Percentiles rank a stretch among this genome's conserved stretches.
Evolutionary conservation across 2,888 invertebrate genomes (phyloP).

Genomic region (Ennomos erosarius): DNA sequence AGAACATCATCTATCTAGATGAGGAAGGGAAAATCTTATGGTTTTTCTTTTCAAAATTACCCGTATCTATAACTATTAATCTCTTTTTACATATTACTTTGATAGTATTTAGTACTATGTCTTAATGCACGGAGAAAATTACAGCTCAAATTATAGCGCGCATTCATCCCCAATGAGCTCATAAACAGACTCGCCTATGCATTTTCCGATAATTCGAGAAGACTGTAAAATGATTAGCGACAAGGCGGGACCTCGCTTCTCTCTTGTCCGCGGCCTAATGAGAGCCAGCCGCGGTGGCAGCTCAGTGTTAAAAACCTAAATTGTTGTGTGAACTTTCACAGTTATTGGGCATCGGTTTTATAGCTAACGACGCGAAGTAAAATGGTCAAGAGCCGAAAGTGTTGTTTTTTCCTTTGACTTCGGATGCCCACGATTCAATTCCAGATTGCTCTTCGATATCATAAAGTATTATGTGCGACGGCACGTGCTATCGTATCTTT

Average conservation of each 20-base stretch:
- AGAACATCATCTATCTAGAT: too few relatives aligned
- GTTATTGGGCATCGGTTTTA: conserved; percentile 72
- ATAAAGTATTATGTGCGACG: conserved; percentile 59
- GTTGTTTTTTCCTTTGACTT: conserved; percentile 53
- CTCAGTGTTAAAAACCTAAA: conserved; percentile 80
- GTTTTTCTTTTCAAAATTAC: too few relatives aligned
- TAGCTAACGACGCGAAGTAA: conserved; percentile 55
- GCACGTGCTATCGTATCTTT: conserved; percentile 65
- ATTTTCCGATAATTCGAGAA: conserved; percentile 63
- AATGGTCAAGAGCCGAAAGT: conserved; percentile 57
- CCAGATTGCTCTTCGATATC: conserved; percentile 55
- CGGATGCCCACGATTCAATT: conserved; percentile 53
- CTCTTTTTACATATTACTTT: not conserved
- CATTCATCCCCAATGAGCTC: conserved; percentile 42
- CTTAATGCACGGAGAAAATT: conserved; percentile 20
- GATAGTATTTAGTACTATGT: not conserved
- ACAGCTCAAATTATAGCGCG: conserved; percentile 27
- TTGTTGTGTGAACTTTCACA: conserved; percentile 85
- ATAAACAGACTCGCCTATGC: conserved; percentile 40
- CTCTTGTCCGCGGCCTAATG: conserved; percentile 63
- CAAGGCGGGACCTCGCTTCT: conserved; percentile 54
- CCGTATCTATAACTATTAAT: too few relatives aligned
- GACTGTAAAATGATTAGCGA: conserved; percentile 78
- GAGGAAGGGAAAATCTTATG: too few relatives aligned
- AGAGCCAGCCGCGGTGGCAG: conserved; percentile 67